Percentiles rank a stretch among this genome's conserved stretches.
Evolutionary conservation across 1,140 invertebrate species (phyloP).

Genomic region (Pogonomyrmex barbatus): DNA sequence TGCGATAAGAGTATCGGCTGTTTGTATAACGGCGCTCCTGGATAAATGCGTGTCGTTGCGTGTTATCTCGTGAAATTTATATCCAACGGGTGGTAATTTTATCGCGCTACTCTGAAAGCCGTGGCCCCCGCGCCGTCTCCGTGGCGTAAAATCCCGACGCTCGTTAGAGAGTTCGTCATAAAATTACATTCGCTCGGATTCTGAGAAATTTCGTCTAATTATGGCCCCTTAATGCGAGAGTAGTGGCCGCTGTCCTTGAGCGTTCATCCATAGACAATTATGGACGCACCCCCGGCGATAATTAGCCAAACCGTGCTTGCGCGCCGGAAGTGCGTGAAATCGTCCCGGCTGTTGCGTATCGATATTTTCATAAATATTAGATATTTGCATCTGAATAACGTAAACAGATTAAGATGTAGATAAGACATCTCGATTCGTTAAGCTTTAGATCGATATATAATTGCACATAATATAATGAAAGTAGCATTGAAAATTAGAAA

Average conservation of each 20-base stretch:
- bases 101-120: constrained; percentile 22
- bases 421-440: background rate
- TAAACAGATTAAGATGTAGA: background rate
- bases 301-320: constrained; percentile 34
- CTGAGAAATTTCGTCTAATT: constrained; percentile 54
- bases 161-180: constrained; percentile 43
- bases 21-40: constrained; percentile 30
- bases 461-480: background rate
- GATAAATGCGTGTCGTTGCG: constrained; percentile 38
- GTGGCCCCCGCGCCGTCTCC: background rate
- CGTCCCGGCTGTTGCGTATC: background rate
- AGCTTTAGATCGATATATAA: background rate
- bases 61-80: constrained; percentile 61
- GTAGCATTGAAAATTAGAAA: background rate
- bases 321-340: constrained; percentile 37
- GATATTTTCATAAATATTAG: constrained; percentile 36
- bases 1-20: constrained; percentile 36
- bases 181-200: constrained; percentile 47
- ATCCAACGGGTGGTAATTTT: constrained; percentile 51
- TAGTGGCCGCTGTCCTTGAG: constrained; percentile 33
- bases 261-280: constrained; percentile 60
- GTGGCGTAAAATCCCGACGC: background rate
- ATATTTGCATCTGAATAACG: background rate
- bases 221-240: constrained; percentile 27
- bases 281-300: constrained; percentile 48